Conservation (phyloP, 2,797 vertebrate genomes). For the Otus scops region DNA sequence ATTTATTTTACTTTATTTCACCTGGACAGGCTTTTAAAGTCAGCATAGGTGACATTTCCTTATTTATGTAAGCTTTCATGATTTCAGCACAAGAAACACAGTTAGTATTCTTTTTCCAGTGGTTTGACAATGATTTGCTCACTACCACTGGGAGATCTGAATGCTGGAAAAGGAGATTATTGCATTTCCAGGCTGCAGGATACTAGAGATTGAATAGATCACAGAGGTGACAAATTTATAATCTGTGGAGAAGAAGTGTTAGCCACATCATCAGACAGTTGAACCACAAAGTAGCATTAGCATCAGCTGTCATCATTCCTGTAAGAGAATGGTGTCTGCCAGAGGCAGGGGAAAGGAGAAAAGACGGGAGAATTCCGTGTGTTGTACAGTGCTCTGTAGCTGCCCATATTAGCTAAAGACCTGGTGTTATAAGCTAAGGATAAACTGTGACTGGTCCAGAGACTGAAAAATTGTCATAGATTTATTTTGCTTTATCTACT, state of each 20-base stretch:
- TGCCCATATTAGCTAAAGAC: not conserved
- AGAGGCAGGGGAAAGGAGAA: not conserved
- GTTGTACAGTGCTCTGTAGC: not conserved
- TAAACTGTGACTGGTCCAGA: not conserved
- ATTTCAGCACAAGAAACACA: not conserved
- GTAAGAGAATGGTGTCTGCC: not conserved
- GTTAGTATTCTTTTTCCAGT: not conserved
- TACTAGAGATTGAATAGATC: not conserved
- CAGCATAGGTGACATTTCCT: not conserved
- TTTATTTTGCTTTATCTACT: not conserved
- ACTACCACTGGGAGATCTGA: not conserved
- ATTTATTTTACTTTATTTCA: not conserved
- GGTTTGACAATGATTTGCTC: not conserved
- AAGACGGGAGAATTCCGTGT: not conserved
- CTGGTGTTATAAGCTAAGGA: not conserved
- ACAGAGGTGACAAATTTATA: conserved; percentile 17
- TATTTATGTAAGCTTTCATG: conserved; percentile 5
- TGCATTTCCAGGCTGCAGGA: not conserved
- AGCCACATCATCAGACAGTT: conserved; percentile 42
- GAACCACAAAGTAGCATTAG: conserved; percentile 46
- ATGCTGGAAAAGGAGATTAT: not conserved
- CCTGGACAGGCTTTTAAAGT: not conserved
- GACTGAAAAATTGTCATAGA: not conserved
- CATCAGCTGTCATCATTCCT: conserved; percentile 20
- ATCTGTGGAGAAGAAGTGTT: conserved; percentile 32